Evolutionary conservation across 2,888 invertebrate species (phyloP).

Genomic region (Rhingia rostrata): DNA sequence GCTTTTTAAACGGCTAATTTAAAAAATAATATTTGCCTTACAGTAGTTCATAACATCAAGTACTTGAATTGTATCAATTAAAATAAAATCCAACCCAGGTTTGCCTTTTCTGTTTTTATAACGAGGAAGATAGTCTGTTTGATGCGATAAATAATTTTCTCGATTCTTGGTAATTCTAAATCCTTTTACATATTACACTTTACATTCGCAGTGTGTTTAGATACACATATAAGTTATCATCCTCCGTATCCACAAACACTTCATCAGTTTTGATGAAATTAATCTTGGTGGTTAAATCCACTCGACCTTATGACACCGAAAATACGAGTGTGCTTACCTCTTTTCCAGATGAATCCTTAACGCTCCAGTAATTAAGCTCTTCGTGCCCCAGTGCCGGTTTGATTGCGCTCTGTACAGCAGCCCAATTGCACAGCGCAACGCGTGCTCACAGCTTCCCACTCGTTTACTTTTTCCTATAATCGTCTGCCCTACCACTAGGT

Average conservation of each 20-base stretch:
- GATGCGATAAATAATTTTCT: too few species aligned
- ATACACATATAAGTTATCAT: neutral
- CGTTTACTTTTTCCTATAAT: constrained; percentile 66
- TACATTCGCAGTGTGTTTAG: too few species aligned
- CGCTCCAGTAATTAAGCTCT: constrained; percentile 70
- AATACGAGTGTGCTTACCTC: constrained; percentile 65
- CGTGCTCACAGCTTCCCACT: constrained; percentile 34
- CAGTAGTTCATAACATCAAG: too few species aligned
- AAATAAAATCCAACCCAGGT: too few species aligned
- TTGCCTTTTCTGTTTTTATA: too few species aligned
- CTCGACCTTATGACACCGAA: constrained; percentile 72
- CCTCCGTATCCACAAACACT: constrained; percentile 21
- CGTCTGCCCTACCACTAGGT: constrained; percentile 61
- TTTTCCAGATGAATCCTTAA: constrained; percentile 70
- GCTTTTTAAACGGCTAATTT: too few species aligned
- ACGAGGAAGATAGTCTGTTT: too few species aligned
- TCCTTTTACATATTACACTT: too few species aligned
- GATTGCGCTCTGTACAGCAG: constrained; percentile 59
- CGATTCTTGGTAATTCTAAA: too few species aligned
- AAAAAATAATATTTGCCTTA: too few species aligned
- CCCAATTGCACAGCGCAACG: constrained; percentile 54
- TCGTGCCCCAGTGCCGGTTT: constrained; percentile 62
- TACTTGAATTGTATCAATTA: too few species aligned
- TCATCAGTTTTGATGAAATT: constrained; percentile 64
- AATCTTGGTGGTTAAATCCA: constrained; percentile 60